Evolutionary conservation across 2,797 vertebrate genomes (phyloP).

Genomic region (Pteropus rufus): DNA sequence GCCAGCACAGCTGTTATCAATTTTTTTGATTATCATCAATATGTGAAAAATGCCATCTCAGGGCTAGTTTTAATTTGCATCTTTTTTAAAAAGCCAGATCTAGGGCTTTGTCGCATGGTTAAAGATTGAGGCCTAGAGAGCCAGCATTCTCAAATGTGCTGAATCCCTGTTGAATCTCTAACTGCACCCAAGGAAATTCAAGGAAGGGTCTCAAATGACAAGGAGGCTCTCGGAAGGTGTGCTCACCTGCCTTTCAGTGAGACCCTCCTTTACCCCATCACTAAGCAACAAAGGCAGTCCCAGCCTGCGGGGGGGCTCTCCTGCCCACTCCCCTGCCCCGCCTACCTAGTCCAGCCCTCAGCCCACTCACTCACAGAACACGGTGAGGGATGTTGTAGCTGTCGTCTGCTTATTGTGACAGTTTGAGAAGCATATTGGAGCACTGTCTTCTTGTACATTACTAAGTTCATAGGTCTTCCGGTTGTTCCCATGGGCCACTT

Average conservation of each 20-base stretch:
- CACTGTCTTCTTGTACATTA: background rate
- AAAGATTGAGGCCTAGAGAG: background rate
- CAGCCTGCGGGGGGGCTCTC: background rate
- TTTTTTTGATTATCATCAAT: background rate
- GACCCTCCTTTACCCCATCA: background rate
- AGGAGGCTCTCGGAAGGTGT: background rate
- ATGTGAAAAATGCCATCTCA: background rate
- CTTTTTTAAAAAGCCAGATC: background rate
- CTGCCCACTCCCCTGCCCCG: background rate
- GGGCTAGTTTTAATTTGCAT: background rate
- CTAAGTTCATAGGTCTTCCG: constrained; percentile 56
- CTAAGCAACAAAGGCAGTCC: background rate
- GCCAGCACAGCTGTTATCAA: background rate
- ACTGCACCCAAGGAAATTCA: background rate
- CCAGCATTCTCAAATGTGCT: background rate
- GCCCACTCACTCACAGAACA: constrained; percentile 71
- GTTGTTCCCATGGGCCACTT: accelerated
- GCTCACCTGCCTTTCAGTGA: background rate
- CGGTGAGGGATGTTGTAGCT: accelerated
- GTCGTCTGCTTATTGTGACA: accelerated
- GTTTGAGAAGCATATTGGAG: background rate
- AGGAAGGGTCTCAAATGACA: background rate
- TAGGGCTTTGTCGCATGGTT: background rate
- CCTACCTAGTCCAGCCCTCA: too few relatives aligned
- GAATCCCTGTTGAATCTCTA: background rate